These are phyloP conservation scores for Emydoidea blandingii DNA, from an alignment of 2,797 vertebrate genomes.

Conservation along the genomic window DNA sequence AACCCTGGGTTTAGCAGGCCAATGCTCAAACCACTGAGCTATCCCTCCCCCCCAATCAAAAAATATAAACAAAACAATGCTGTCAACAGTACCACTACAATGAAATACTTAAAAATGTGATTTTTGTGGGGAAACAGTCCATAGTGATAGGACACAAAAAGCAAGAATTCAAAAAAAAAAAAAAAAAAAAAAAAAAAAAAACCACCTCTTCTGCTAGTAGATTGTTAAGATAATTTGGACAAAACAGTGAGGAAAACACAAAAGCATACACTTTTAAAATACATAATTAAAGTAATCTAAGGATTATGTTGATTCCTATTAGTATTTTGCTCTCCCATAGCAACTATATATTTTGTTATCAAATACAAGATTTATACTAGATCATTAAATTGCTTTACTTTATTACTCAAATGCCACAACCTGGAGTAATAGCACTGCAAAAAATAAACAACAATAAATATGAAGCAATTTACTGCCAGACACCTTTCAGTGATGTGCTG, in stretches of 20 bases:
- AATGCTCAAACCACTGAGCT: no score
- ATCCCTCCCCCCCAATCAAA: neutral
- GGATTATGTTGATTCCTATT: neutral
- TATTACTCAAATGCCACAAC: neutral
- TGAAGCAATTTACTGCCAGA: neutral
- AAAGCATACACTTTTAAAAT: rapidly evolving
- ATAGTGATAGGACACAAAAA: neutral
- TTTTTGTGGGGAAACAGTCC: neutral
- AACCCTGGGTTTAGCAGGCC: no score
- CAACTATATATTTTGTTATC: neutral
- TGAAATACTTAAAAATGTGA: neutral
- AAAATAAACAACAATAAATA: neutral
- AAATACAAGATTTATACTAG: neutral
- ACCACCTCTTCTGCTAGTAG: neutral
- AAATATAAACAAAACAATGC: neutral
- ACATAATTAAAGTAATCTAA: neutral
- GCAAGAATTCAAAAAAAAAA: neutral
- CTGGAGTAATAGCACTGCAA: neutral
- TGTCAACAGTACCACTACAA: neutral
- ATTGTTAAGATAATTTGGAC: neutral
- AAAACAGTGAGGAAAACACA: neutral
- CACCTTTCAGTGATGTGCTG: neutral
- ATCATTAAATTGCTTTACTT: neutral
- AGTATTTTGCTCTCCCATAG: neutral
- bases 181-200: neutral